Conservation (phyloP, 2,797 vertebrate genomes). For the Selene dorsalis region DNA sequence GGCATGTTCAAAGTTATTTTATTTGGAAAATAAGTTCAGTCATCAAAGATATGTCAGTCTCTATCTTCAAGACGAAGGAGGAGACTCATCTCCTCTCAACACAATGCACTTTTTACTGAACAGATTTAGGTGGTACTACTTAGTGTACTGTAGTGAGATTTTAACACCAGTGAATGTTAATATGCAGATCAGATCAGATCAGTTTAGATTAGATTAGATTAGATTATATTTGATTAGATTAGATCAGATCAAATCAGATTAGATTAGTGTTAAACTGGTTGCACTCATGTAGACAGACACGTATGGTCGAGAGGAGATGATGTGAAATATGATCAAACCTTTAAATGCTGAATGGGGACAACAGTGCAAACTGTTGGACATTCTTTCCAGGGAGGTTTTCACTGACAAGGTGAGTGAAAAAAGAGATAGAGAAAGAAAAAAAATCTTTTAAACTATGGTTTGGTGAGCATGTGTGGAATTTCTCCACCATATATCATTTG, state of each 20-base stretch:
- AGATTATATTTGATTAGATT: background rate
- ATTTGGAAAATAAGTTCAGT: background rate
- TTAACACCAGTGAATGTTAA: background rate
- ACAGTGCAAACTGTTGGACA: background rate
- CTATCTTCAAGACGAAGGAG: background rate
- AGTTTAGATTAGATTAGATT: background rate
- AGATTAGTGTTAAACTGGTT: no score
- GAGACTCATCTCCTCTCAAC: no score
- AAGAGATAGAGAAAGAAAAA: background rate
- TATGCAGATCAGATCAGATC: background rate
- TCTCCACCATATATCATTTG: slow-evolving; percentile 6
- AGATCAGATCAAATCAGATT: no score
- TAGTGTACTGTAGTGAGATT: background rate
- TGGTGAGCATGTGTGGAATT: background rate
- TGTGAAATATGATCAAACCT: background rate
- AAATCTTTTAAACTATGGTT: background rate
- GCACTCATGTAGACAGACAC: background rate
- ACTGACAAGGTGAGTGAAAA: background rate
- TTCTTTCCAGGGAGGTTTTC: background rate
- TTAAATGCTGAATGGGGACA: background rate
- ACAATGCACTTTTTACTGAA: background rate
- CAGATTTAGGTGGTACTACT: no score
- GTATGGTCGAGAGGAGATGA: accelerated
- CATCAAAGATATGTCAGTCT: background rate
- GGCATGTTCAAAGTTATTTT: background rate